Evolutionary conservation across 2,797 vertebrate species (phyloP).

Genomic region (Acipenser oxyrinchus): DNA sequence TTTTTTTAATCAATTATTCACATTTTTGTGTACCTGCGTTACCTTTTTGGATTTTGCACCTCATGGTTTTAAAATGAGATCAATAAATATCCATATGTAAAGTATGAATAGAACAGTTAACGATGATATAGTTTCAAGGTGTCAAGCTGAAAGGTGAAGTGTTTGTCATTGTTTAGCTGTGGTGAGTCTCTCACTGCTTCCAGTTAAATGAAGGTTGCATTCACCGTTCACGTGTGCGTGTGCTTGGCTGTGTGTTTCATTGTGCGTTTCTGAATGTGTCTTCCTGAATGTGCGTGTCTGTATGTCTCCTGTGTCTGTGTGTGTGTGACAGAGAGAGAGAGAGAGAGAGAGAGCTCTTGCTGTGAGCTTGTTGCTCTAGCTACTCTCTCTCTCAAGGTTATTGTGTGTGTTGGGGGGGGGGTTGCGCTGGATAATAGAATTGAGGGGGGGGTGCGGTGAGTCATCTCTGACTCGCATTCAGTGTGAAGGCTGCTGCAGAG

Average conservation of each 20-base stretch:
- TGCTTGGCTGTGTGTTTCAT: neutral
- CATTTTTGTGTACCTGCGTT: too few relatives aligned
- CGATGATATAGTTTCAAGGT: too few relatives aligned
- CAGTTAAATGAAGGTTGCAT: too few relatives aligned
- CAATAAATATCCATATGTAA: too few relatives aligned
- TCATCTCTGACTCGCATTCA: slow-evolving; percentile 68
- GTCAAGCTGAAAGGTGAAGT: too few relatives aligned
- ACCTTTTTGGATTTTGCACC: too few relatives aligned
- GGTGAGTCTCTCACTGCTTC: too few relatives aligned
- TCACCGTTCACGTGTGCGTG: neutral
- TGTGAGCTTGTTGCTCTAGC: slow-evolving; percentile 36
- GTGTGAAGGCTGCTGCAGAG: slow-evolving; percentile 47
- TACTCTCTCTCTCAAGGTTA: slow-evolving; percentile 59
- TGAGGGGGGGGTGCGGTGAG: slow-evolving; percentile 41
- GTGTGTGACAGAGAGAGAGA: slow-evolving; percentile 1
- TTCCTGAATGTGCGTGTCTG: neutral
- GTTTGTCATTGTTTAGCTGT: too few relatives aligned
- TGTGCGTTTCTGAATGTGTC: too few relatives aligned
- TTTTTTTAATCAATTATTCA: too few relatives aligned
- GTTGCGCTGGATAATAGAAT: slow-evolving; percentile 23
- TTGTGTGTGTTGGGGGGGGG: slow-evolving; percentile 33
- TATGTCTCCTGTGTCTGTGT: neutral
- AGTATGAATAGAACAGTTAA: too few relatives aligned
- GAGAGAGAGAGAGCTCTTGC: slow-evolving; percentile 33
- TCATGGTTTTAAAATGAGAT: too few relatives aligned